Base-by-base conservation (phyloP, 2,888 invertebrate species). In the Philhelius pedissequus region DNA sequence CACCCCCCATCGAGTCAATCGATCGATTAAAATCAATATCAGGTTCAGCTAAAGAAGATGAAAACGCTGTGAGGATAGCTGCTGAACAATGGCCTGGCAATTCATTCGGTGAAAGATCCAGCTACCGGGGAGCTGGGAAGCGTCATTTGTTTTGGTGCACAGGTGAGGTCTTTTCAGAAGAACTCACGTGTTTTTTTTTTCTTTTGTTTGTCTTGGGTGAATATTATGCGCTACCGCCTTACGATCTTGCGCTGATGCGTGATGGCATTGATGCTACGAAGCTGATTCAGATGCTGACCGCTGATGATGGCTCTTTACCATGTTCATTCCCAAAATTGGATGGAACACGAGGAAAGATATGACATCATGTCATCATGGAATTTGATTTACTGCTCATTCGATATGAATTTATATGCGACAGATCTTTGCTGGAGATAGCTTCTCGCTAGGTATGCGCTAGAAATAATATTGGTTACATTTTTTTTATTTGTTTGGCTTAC, bases 291-390 rank as follows among this genome's bases (percentile, higher is more conserved):
- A 54, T 56, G 66, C 38, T 56, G 45, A n/a, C 70, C 13, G 54
- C 18, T 56, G 71, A 4, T 75, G 75, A 76, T 64, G 83, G 35
- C 64, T 48, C 56, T 52, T 58, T 70, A 80, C 75, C 62, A 80
- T 80, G 74, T 52, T 27, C 25, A 38, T 43, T 43, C 62, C 27
- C 43, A 43, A 27, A 48, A 18, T 40, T 25, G 60, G 52, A 68
- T 62, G 62, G 54, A 62, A 32, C 30, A 13, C 15, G 32, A 20
- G 68, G 54, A 75, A 64, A 87, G 87, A 87, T 87, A 87, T 87
- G 87, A 87, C 87, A 86, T 86, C 86, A 83, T 75, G 87, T 87
- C 87, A 87, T 87, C 86, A 76, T 86, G 87, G 87, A 86, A 86
- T 87, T 87, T 87, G 87, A 87, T 87, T 86, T 87, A 87, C 76